Evolutionary conservation across 2,797 vertebrate species (phyloP), one percentile per base, ranked within the genome.

Genomic region (Molothrus ater): DNA sequence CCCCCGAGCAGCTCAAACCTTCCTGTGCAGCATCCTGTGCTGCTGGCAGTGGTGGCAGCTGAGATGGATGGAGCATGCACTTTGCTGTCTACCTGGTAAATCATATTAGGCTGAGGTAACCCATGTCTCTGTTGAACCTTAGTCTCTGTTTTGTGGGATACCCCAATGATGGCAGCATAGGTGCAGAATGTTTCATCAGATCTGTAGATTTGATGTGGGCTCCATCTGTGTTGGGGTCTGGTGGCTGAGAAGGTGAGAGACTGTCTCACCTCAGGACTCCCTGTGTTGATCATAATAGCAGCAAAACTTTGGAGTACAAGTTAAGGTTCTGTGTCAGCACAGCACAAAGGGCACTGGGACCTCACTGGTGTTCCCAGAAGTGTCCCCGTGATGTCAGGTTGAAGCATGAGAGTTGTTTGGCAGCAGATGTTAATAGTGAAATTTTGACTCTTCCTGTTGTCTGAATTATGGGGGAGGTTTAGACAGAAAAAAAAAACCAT

Each of bases 261-360:
- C 57, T 36, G 48, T 51, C 25, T 17, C 0, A 0, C 15, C 21
- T 68, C 50, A 45, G 57, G 36, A 21, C 20, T 38, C 26, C 2
- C 48, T 38, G 19, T 26, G 50, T 60, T 68, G 43, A 56, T 36
- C 1, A 1, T 45, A 36, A 22, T 8, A 38, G 57, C 48, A 45
- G 38, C 20, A 84, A 60, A 53, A 15, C 29, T 82, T 69, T 25
- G 6, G n/a, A 70, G n/a, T 42, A 4, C 34, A 65, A 83, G 24
- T 60, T 43, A 34, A 73, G 25, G 36, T 65, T 73, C 29, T 61
- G 17, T 32, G 11, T 48, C 42, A 73, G 53, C 24, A 56, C 8
- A 71, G 31, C 43, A 68, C 34, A 40, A 18, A 66, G 74, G 54
- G 36, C 31, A 26, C 31, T 24, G 28, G 24, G 21, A 51, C 18